Conservation (phyloP, 37 sponge, comb jelly and placozoan genomes). For the Axinella damicornis region DNA sequence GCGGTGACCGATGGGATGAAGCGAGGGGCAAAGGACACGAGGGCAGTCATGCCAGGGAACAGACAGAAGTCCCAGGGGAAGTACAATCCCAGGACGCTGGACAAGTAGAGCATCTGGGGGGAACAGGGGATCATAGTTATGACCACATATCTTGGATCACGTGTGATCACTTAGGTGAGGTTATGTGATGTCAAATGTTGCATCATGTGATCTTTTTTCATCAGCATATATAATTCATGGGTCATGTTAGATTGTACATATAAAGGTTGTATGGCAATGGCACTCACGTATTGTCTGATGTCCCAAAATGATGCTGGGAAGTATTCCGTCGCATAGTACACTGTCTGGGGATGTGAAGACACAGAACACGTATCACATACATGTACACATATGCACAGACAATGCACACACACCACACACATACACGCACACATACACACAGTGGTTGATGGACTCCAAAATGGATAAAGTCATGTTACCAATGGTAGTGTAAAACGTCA, state of each 20-base stretch:
- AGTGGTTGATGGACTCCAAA: too few relatives aligned
- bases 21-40: slow-evolving; percentile 19
- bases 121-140: too few relatives aligned
- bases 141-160: too few relatives aligned
- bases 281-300: slow-evolving; percentile 61
- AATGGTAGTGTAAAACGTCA: too few relatives aligned
- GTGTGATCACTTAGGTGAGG: neutral
- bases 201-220: too few relatives aligned
- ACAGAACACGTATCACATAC: too few relatives aligned
- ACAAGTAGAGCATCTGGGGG: slow-evolving; percentile 57
- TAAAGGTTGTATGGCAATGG: too few relatives aligned
- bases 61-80: slow-evolving; percentile 79
- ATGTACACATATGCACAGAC: neutral
- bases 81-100: slow-evolving; percentile 62
- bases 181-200: neutral
- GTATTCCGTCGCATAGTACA: slow-evolving; percentile 49
- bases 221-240: too few relatives aligned
- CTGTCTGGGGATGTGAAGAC: slow-evolving; percentile 9
- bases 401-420: neutral
- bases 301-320: slow-evolving; percentile 65
- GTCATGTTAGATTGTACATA: too few relatives aligned
- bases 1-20: slow-evolving; percentile 53
- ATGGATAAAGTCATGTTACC: too few relatives aligned
- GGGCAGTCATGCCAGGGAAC: slow-evolving; percentile 32
- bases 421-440: too few relatives aligned